Evolutionary conservation across 2,113 vertebrate species (phyloP), one percentile per base, ranked within the genome.

Genomic region (Stigmatopora argus): DNA sequence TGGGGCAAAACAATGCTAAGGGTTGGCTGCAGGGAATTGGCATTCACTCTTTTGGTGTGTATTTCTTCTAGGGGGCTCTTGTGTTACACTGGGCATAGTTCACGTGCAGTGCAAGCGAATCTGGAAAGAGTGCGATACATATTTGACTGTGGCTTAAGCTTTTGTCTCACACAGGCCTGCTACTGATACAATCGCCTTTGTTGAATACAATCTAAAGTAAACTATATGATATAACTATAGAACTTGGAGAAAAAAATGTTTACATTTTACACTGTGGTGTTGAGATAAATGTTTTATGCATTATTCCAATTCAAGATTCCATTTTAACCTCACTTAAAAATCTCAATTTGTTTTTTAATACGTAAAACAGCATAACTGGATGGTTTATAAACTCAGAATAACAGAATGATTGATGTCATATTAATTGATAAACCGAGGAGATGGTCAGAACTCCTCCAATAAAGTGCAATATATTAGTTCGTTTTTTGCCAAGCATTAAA

Each of bases 21-120:
- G 38, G 5, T 61, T 45, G 14, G 3, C 55, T 48, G 57, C 55
- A 67, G 35, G 44, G 59, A 46, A 75, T 63, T 61, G 35, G 21
- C 46, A 41, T 18, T 71, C 49, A 4, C 41, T 34, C 64, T 73
- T 4, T n/a, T 21, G 21, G 15, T 19, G 10, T 35, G 3, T 49
- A 26, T 56, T 34, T 49, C 47, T 18, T 10, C 13, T 53, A 69
- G 21, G 7, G 38, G 14, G 4, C 38, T 61, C 41, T 61, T 61
- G 21, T 13, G 41, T 61, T 61, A 61, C 59, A 21, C 5, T 23
- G 38, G 59, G 38, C 19, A 23, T 21, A 45, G 59, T 61, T 61
- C 59, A 61, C 38, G 8, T 19, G 41, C 12, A n/a, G 59, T 45
- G 59, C 59, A 61, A 53, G n/a, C 35, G 5, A 23, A 13, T 8